Base-by-base conservation (phyloP, 1,140 invertebrate genomes). In the Paracyclopina nana region DNA sequence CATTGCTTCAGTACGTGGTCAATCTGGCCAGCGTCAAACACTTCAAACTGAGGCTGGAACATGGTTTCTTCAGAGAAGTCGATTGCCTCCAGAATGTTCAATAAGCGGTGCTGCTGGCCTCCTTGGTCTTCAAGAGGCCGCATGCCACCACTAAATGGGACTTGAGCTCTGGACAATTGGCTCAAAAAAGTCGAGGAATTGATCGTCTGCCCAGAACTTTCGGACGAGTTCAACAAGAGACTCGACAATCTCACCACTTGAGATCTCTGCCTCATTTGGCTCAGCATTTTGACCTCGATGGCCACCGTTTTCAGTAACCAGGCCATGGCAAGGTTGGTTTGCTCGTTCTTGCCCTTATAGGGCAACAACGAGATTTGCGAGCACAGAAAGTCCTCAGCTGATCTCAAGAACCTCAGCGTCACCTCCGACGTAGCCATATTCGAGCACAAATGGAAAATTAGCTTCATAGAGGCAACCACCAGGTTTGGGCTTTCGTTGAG, bases 1-100 rank as follows among this genome's bases (percentile, higher is more conserved):
- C 50, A 52, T n/a, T 28, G 14, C 18, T 46, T 44, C 2, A 52
- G 14, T 8, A 52, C 31, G 18, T 44, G 16, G 16, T 20, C n/a
- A 11, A 52, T 40, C 24, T 52, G 50, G 4, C 30, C 41, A 25
- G 34, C 34, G 43, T 52, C 50, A 52, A 52, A 52, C 18, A 52
- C 14, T 43, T 52, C 30, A 34, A 34, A 52, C 38, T 26, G 24
- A 12, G 48, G 48, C 20, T 28, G 29, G 34, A 9, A 11, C 14
- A 50, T 48, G n/a, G 45, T 24, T 16, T 12, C 27, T 31, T 48
- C 45, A 29, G 16, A 16, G 22, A 48, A 48, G n/a, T 48, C 28
- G 18, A 48, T 48, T n/a, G 14, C 22, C 14, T 48, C 30, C n/a
- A 48, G 28, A 27, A 48, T 6, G 12, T 22, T 16, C 4, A 48